Conservation (phyloP, 2,797 vertebrate species). For the Melanotaenia trifasciata region DNA sequence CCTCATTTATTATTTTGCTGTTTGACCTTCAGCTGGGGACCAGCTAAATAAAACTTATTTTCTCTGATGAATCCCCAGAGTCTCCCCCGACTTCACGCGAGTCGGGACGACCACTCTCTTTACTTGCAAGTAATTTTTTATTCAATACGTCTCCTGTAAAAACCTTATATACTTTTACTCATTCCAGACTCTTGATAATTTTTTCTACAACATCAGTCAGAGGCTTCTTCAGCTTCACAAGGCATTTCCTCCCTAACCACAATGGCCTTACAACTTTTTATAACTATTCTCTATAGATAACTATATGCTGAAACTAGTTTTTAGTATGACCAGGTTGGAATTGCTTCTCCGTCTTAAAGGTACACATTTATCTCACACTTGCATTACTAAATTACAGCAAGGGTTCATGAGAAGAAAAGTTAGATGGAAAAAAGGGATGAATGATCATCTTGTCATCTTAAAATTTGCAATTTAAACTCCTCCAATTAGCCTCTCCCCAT, state of each 20-base stretch:
- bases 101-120: no score
- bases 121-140: no score
- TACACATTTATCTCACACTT: background rate
- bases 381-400: background rate
- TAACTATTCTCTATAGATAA: no score
- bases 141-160: no score
- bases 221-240: background rate
- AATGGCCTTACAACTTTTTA: background rate
- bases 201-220: background rate
- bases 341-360: background rate
- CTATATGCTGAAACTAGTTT: no score
- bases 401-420: background rate
- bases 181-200: no score
- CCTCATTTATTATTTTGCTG: no score
- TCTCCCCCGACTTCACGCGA: no score
- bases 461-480: conserved; percentile 62
- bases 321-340: background rate
- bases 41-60: no score
- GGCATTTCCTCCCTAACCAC: background rate
- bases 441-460: conserved; percentile 44
- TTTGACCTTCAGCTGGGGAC: no score
- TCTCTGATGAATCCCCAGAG: no score
- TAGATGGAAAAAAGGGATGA: conserved; percentile 14
- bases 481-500: conserved; percentile 60
- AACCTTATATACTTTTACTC: no score